Evolutionary conservation across 2,888 invertebrate genomes (phyloP), one percentile per base, ranked within the genome.

Genomic region (Eustalomyia histrio): DNA sequence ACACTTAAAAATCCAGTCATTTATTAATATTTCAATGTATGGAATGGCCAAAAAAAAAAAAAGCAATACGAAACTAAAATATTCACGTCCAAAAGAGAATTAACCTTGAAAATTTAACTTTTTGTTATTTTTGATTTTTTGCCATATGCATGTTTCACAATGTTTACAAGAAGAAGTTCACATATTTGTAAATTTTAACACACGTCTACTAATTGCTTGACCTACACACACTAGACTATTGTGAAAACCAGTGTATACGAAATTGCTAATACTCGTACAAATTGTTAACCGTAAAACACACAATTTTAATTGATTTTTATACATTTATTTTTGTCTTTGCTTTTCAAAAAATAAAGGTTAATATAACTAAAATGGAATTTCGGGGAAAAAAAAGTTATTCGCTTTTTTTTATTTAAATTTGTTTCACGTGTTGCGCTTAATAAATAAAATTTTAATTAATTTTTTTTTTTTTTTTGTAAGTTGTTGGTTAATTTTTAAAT

Each of bases 171-270:
- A 80, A 81, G 81, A 76, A 65, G 69, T 79, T 83, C 67, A 78
- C 43, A 63, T n/a, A 58, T 63, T 80, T 78, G 69, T 74, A 67
- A 78, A 68, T 69, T 88, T 88, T 88, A 82, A 84, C 88, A 88
- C 86, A 79, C 79, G 61, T 69, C 67, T 84, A 86, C 88, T 88
- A 88, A 88, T 88, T 87, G 83, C 72, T 78, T 82, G 78, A 82
- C 79, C 75, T 58, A 55, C 72, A 79, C 72, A 79, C 76, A 64
- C 58, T 24, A 47, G 71, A 63, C 55, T 9, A n/a, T 47, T 47
- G 43, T n/a, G 43, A 47, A 47, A 39, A 39, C 8, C 8, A 39
- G 14, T 12, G 14, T 12, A 3, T 12, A 12, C 14, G 12, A 39
- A 39, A 39, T 12, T 39, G 43, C 3, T 47, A 39, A 39, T 0